Conservation (phyloP, 2,888 invertebrate species). For the Apocheima hispidaria region DNA sequence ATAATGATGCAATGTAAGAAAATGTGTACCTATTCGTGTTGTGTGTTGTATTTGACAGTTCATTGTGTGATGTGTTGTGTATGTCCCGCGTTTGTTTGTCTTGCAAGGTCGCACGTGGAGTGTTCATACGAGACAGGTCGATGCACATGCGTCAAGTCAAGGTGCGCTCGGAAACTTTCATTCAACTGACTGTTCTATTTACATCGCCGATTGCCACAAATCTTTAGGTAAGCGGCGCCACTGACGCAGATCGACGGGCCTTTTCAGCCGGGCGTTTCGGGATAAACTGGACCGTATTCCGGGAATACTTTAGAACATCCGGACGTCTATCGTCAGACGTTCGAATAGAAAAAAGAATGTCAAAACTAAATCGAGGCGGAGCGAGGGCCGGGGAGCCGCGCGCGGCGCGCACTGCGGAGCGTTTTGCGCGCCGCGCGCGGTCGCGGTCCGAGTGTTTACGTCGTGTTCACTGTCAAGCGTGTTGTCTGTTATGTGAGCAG, state of each 20-base stretch:
- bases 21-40: slow-evolving; percentile 67
- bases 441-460: slow-evolving; percentile 70
- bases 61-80: slow-evolving; percentile 55
- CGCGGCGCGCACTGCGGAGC: slow-evolving; percentile 22
- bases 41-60: slow-evolving; percentile 52
- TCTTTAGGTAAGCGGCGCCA: slow-evolving; percentile 69
- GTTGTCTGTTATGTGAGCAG: slow-evolving; percentile 82
- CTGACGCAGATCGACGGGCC: slow-evolving; percentile 41
- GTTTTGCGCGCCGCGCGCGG: slow-evolving; percentile 30
- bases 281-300: slow-evolving; percentile 52
- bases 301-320: slow-evolving; percentile 69
- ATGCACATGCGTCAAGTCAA: slow-evolving; percentile 81
- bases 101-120: slow-evolving; percentile 80
- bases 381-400: slow-evolving; percentile 42
- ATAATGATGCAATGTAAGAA: slow-evolving; percentile 51
- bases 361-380: slow-evolving; percentile 45
- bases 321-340: slow-evolving; percentile 58
- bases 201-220: slow-evolving; percentile 72
- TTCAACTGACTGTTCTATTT: slow-evolving; percentile 82
- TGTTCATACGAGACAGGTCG: slow-evolving; percentile 76
- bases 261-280: slow-evolving; percentile 34
- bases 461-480: slow-evolving; percentile 81
- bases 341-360: slow-evolving; percentile 30
- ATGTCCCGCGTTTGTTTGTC: slow-evolving; percentile 67
- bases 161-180: slow-evolving; percentile 80